phyloP scores from a whole-genome alignment of 1,140 invertebrate species.

The Rhynchophorus ferrugineus region DNA sequence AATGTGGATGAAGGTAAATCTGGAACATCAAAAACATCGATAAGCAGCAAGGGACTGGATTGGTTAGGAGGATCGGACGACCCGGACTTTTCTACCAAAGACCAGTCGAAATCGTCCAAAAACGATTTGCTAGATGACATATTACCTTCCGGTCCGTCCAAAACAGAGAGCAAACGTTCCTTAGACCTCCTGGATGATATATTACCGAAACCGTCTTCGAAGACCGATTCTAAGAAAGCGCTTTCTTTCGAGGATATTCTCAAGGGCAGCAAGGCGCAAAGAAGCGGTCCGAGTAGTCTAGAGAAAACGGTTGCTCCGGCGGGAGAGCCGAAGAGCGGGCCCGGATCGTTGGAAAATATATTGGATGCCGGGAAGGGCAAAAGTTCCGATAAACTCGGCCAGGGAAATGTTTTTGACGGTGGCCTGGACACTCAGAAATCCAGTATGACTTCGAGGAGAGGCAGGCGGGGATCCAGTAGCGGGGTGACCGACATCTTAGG shows the following conservation, averaged over 20 bases:
- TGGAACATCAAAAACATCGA: conserved; percentile 3
- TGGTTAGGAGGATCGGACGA: conserved; percentile 10
- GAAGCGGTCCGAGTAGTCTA: neutral
- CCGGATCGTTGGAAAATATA: neutral
- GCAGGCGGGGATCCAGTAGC: conserved; percentile 10
- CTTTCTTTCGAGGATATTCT: conserved; percentile 34
- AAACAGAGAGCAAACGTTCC: conserved; percentile 14
- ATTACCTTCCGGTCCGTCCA: neutral
- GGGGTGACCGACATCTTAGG: conserved; percentile 20
- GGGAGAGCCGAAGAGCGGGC: conserved; percentile 18
- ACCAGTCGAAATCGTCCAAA: neutral
- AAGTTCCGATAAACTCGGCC: neutral
- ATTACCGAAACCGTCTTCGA: conserved; percentile 21
- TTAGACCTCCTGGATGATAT: conserved; percentile 33
- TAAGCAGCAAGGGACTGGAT: conserved; percentile 4
- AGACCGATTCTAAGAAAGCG: conserved; percentile 25
- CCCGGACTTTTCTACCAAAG: neutral
- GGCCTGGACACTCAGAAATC: neutral
- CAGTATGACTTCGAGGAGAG: conserved; percentile 9
- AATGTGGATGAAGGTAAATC: conserved; percentile 6
- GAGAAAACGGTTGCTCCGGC: conserved; percentile 3
- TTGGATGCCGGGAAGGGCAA: neutral
- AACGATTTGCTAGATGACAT: conserved; percentile 2
- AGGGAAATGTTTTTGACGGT: neutral
- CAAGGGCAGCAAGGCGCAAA: conserved; percentile 28